These are phyloP conservation scores for Thripadectes ignobilis DNA, from an alignment of 2,797 vertebrate genomes.

Conservation along the genomic window DNA sequence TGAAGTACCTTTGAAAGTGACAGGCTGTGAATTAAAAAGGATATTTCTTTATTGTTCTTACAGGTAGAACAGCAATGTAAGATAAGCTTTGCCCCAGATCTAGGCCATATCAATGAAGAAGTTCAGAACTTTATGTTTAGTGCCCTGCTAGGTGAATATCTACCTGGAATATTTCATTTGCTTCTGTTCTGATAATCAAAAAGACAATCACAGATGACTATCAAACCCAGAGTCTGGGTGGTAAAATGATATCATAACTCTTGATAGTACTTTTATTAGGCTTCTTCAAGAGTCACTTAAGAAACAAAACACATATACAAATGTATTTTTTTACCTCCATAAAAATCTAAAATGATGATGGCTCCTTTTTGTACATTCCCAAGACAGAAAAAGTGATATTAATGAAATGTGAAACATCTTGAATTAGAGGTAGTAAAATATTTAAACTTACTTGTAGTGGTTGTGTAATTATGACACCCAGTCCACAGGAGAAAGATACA, in stretches of 20 bases:
- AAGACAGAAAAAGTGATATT: constrained; percentile 49
- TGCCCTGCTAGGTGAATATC: neutral
- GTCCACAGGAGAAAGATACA: constrained; percentile 29
- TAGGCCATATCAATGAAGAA: neutral
- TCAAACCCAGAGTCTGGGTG: neutral
- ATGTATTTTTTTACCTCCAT: neutral
- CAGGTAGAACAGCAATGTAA: neutral
- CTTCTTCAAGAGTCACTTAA: neutral
- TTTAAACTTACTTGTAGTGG: constrained; percentile 65
- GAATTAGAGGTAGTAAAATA: constrained; percentile 71
- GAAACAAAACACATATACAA: neutral
- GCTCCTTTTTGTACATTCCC: neutral
- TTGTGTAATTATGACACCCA: constrained; percentile 42
- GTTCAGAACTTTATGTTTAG: neutral
- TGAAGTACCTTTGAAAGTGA: neutral
- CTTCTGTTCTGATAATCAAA: neutral
- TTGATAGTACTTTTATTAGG: neutral
- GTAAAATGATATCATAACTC: neutral
- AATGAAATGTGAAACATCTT: constrained; percentile 64
- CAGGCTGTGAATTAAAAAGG: neutral
- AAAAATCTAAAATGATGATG: neutral
- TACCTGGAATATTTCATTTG: neutral
- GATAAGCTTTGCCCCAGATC: neutral
- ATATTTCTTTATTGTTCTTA: neutral
- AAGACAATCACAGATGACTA: neutral